phyloP scores from a whole-genome alignment of 2,113 vertebrate species.

The Natator depressus region DNA sequence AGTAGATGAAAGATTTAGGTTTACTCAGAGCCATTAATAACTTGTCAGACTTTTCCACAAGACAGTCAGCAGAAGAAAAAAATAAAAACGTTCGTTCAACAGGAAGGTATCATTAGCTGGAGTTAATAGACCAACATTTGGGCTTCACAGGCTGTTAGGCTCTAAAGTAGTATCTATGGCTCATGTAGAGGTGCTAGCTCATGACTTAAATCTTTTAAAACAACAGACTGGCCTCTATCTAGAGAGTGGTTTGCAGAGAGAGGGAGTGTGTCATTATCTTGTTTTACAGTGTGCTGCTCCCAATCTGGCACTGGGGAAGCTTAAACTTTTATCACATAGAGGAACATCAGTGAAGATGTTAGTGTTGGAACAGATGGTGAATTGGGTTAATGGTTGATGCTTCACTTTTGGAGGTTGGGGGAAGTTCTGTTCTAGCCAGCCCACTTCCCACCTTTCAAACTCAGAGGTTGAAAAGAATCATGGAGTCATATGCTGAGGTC shows the following conservation, averaged over 20 bases:
- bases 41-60: constrained; percentile 14
- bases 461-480: background rate
- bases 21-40: constrained; percentile 40
- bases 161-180: constrained; percentile 10
- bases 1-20: constrained; percentile 34
- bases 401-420: background rate
- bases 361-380: background rate
- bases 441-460: background rate
- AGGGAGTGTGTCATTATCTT: background rate
- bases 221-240: background rate
- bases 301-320: background rate
- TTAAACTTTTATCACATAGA: background rate
- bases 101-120: constrained; percentile 43
- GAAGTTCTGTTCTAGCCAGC: background rate
- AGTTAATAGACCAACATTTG: constrained; percentile 50
- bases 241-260: background rate
- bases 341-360: background rate
- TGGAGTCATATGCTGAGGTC: background rate
- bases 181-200: background rate
- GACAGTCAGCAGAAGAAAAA: constrained; percentile 2
- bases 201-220: constrained; percentile 39
- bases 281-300: background rate
- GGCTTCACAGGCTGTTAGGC: constrained; percentile 30
- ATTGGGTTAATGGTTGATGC: background rate
- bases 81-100: constrained; percentile 19